These are phyloP conservation scores for Drosophila hydei DNA, from an alignment of 1,140 invertebrate species.

Conservation along the genomic window DNA sequence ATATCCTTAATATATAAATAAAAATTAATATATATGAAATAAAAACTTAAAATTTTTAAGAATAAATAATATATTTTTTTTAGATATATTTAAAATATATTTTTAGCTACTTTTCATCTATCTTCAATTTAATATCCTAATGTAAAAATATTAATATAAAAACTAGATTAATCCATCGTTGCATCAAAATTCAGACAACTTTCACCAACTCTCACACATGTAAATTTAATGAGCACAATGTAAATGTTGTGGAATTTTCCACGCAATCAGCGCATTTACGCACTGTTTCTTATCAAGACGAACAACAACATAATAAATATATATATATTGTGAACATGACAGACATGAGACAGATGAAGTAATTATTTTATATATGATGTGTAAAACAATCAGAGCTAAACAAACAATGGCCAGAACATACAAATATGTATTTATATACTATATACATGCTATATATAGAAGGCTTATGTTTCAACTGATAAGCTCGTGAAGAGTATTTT, in stretches of 20 bases:
- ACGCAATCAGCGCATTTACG: slow-evolving; percentile 40
- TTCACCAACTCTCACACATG: background rate
- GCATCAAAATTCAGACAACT: background rate
- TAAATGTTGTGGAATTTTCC: slow-evolving; percentile 63
- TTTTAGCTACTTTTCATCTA: too few species aligned
- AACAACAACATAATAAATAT: slow-evolving; percentile 1
- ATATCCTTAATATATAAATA: too few species aligned
- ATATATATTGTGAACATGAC: slow-evolving; percentile 1
- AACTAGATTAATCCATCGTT: background rate
- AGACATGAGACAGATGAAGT: slow-evolving; percentile 14
- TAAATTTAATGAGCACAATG: background rate
- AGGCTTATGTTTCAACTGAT: too few species aligned
- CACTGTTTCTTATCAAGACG: slow-evolving; percentile 32
- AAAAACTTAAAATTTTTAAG: too few species aligned
- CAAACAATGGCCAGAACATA: background rate
- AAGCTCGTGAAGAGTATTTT: background rate
- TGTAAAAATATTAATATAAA: background rate
- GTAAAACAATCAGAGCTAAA: too few species aligned
- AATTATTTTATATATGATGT: background rate
- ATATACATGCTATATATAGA: too few species aligned
- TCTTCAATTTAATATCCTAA: too few species aligned
- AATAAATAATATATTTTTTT: too few species aligned
- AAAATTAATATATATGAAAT: too few species aligned
- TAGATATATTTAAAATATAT: too few species aligned
- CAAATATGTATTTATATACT: too few species aligned